Base-by-base conservation (phyloP, 2,888 invertebrate species). In the Schrankia costaestrigalis region DNA sequence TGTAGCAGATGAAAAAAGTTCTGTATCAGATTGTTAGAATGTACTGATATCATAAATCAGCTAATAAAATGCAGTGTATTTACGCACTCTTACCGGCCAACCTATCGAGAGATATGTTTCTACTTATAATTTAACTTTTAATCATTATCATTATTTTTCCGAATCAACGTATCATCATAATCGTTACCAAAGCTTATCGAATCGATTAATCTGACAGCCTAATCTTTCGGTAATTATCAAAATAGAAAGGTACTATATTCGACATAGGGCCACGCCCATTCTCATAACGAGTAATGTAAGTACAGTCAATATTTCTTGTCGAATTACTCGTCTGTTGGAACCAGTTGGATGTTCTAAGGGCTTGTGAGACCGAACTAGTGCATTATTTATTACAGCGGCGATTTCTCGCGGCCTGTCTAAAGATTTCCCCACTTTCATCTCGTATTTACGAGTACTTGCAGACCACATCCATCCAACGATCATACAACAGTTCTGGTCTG, bases 361-460 rank as follows among this genome's bases (percentile, higher is more conserved):
- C 82, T 74, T 55, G 62, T 55, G 66, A 56, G 67, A 55, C 61
- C 59, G 63, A 82, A 78, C 84, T 79, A 77, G 84, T 83, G 81
- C 78, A 84, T 82, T 86, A 86, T 86, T 83, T 86, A 85, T 83
- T 78, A 77, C 75, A 55, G 64, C 64, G 59, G 71, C 76, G 83
- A 85, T 84, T 85, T 86, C 86, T 85, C 76, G 76, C 52, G 59
- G 71, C 65, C 68, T 57, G 66, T 71, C 71, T 68, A 61, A 54
- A 78, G 83, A 82, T 86, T 86, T 87, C 86, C 77, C 86, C 71
- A 85, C 84, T 87, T 86, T 86, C 86, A 77, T 83, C 80, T 84
- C 47, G 77, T 75, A 75, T 72, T 72, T 71, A 70, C 74, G 62
- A 71, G 67, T 63, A 56, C 56, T 60, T 67, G 59, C 54, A 56